Evolutionary conservation across 2,113 vertebrate genomes (phyloP).

Genomic region (Periophthalmodon schlosseri): DNA sequence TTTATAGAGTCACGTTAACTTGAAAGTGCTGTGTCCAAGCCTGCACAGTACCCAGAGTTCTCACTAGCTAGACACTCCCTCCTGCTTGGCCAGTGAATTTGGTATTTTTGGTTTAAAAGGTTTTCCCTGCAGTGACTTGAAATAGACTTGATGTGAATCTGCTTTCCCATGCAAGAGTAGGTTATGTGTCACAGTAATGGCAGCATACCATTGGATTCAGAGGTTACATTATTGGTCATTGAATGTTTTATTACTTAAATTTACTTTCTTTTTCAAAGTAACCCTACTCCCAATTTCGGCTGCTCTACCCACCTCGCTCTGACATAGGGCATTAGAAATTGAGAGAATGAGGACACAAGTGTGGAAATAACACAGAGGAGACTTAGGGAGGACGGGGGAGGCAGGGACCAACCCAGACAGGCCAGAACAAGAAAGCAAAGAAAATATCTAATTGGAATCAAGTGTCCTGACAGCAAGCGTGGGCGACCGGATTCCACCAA

Average conservation of each 20-base stretch:
- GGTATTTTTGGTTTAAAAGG: neutral
- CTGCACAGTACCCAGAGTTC: no score
- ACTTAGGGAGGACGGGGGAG: slow-evolving; percentile 40
- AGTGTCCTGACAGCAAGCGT: slow-evolving; percentile 75
- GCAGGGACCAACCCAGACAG: slow-evolving; percentile 73
- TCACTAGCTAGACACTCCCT: neutral
- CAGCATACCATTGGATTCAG: neutral
- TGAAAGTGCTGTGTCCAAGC: no score
- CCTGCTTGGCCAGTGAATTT: no score
- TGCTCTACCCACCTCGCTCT: neutral
- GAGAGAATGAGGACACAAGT: slow-evolving; percentile 64
- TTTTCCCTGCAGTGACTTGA: neutral
- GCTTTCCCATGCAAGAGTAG: slow-evolving; percentile 28
- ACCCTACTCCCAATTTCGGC: neutral
- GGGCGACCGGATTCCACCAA: slow-evolving; percentile 74
- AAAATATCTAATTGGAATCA: slow-evolving; percentile 83
- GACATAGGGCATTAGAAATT: slow-evolving; percentile 57
- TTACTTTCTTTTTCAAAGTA: neutral
- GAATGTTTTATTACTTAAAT: neutral
- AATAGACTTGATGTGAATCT: neutral
- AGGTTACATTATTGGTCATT: neutral
- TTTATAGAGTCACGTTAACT: no score
- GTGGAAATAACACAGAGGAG: slow-evolving; percentile 56
- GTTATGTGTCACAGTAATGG: slow-evolving; percentile 42
- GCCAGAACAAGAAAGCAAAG: slow-evolving; percentile 79